phyloP scores from a whole-genome alignment of 2,888 invertebrate genomes.

The Pachymerium ferrugineum region DNA sequence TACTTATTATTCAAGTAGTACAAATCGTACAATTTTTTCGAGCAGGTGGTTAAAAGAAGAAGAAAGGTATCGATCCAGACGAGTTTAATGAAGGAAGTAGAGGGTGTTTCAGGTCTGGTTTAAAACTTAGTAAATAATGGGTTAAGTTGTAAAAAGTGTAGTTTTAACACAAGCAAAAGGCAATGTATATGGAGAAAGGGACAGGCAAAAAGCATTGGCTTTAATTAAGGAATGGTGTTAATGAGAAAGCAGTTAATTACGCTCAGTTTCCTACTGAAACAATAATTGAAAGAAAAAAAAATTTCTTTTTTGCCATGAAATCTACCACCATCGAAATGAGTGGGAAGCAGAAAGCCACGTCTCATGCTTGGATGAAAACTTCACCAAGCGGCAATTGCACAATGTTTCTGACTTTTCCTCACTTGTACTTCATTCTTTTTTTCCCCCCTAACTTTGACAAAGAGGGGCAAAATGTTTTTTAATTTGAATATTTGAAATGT shows the following conservation, averaged over 20 bases:
- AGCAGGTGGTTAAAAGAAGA: too few relatives aligned
- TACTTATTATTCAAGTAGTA: too few relatives aligned
- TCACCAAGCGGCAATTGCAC: background rate
- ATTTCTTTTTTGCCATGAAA: too few relatives aligned
- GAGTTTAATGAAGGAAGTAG: too few relatives aligned
- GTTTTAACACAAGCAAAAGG: too few relatives aligned
- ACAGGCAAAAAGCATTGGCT: background rate
- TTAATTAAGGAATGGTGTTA: conserved; percentile 16
- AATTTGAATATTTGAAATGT: too few relatives aligned
- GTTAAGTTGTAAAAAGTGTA: background rate
- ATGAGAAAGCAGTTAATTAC: conserved; percentile 19
- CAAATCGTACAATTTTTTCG: too few relatives aligned
- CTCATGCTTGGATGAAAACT: background rate
- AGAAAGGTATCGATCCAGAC: too few relatives aligned
- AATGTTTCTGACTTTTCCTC: background rate
- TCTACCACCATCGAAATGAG: background rate
- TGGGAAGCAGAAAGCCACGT: background rate
- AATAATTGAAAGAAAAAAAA: background rate
- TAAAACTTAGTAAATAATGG: too few relatives aligned
- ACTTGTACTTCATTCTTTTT: background rate
- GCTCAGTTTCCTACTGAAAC: background rate
- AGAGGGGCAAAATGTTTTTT: too few relatives aligned
- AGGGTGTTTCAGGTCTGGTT: too few relatives aligned
- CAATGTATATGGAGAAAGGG: background rate
- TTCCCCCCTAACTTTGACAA: background rate